Conservation (phyloP, 2,797 vertebrate genomes). For the Clangula hyemalis region DNA sequence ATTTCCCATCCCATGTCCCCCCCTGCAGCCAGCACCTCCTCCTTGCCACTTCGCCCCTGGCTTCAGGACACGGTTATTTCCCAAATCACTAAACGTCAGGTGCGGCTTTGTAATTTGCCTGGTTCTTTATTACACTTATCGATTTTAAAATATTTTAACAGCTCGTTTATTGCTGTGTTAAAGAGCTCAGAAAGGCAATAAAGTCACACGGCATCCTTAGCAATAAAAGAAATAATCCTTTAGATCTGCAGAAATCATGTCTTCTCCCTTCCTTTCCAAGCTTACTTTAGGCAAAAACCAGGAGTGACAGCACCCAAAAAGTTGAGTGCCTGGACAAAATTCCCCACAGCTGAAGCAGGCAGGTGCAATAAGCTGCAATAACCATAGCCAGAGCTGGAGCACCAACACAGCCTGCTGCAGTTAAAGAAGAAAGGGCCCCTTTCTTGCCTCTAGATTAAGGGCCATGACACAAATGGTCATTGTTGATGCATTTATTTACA, state of each 20-base stretch:
- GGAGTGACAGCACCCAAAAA: not conserved
- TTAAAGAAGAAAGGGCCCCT: not conserved
- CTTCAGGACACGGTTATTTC: slow-evolving; percentile 24
- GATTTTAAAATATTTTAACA: slow-evolving; percentile 71
- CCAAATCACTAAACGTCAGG: slow-evolving; percentile 35
- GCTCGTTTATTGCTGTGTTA: slow-evolving; percentile 51
- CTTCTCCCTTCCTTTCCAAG: not conserved
- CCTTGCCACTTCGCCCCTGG: not conserved
- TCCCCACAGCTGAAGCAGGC: fast-evolving
- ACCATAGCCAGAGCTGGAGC: not conserved
- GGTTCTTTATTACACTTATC: slow-evolving; percentile 61
- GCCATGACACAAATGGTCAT: fast-evolving
- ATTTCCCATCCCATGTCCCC: fast-evolving
- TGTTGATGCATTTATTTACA: not conserved
- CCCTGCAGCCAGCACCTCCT: not conserved
- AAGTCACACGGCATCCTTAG: slow-evolving; percentile 11
- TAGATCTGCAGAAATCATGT: not conserved
- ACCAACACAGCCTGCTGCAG: not conserved
- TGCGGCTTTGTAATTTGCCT: slow-evolving; percentile 27
- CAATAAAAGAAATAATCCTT: slow-evolving; percentile 37
- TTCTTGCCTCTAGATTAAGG: not conserved
- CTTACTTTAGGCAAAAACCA: not conserved
- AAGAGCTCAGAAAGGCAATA: slow-evolving; percentile 60
- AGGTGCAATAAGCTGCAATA: not conserved
- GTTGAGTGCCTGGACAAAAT: not conserved